Evolutionary conservation across 2,113 vertebrate genomes (phyloP).

Genomic region (Carlito syrichta): DNA sequence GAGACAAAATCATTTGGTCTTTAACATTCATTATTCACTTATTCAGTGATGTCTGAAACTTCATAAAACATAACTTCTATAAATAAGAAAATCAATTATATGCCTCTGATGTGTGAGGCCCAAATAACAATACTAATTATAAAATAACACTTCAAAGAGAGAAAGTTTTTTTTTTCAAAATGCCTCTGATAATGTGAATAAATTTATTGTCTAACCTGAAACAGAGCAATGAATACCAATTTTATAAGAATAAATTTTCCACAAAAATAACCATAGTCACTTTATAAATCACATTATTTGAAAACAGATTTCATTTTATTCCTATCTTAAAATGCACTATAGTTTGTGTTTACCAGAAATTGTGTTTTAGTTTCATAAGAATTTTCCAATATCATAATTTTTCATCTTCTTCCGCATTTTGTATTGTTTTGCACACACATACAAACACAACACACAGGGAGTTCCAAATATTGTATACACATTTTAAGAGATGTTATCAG

Average conservation of each 20-base stretch:
- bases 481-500: no score
- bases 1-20: not conserved
- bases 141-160: not conserved
- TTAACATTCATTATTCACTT: not conserved
- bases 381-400: not conserved
- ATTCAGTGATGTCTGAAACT: not conserved
- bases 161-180: not conserved
- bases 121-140: not conserved
- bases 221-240: not conserved
- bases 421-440: no score
- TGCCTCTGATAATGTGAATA: not conserved
- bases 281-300: not conserved
- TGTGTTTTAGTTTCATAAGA: not conserved
- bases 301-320: not conserved
- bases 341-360: not conserved
- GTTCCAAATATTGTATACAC: no score
- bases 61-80: not conserved
- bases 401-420: not conserved
- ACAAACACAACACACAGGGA: no score
- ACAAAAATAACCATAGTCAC: not conserved
- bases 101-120: not conserved
- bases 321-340: not conserved
- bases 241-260: not conserved
- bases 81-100: not conserved
- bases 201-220: not conserved